Evolutionary conservation across 2,113 vertebrate genomes (phyloP).

Genomic region (Circaetus cinerascens): DNA sequence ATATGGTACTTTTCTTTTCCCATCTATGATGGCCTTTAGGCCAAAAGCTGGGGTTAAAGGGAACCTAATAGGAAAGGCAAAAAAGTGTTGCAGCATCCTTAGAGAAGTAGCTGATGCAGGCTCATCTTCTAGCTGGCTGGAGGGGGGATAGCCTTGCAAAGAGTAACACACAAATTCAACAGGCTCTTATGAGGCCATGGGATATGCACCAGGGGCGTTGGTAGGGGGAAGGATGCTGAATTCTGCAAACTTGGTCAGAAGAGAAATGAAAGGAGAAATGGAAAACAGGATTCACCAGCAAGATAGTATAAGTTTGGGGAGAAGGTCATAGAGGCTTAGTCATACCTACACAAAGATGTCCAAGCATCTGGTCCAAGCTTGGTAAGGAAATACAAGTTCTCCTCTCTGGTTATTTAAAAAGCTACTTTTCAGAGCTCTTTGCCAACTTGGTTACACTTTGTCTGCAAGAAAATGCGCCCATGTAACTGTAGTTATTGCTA

Average conservation of each 20-base stretch:
- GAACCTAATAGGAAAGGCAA: background rate
- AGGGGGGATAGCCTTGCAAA: background rate
- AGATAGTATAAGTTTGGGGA: background rate
- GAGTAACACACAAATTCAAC: background rate
- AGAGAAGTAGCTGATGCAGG: background rate
- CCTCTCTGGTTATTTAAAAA: background rate
- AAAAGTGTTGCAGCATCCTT: background rate
- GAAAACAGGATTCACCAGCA: conserved; percentile 8
- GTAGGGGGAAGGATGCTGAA: background rate
- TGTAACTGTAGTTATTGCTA: background rate
- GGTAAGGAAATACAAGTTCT: background rate
- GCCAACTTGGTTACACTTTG: background rate
- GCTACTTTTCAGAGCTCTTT: background rate
- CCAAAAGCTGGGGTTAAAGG: background rate
- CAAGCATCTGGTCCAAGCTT: background rate
- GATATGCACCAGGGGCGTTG: background rate
- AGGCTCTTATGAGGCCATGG: background rate
- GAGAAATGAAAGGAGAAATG: conserved; percentile 28
- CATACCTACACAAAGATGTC: background rate
- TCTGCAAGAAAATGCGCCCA: background rate
- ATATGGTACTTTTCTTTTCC: background rate
- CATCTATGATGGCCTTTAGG: background rate
- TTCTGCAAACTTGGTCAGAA: background rate
- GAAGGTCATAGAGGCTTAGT: conserved; percentile 42
- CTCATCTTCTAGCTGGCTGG: background rate